Percentiles rank a stretch among this genome's conserved stretches.
Evolutionary conservation across 1,140 invertebrate species (phyloP).

Genomic region (Helicoverpa zea): DNA sequence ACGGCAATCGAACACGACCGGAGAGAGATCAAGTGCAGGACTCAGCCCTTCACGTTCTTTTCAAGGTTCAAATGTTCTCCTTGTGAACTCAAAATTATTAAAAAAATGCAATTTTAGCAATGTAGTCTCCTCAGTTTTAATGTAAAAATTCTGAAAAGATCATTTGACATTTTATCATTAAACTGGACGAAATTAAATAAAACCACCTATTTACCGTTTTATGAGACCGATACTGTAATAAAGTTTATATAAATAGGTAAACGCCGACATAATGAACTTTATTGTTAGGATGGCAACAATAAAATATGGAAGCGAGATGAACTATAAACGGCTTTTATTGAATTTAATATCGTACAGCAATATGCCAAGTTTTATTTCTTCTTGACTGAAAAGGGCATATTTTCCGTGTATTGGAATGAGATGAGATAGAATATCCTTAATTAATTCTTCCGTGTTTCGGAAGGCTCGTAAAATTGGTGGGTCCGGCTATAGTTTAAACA

Average conservation of each 20-base stretch:
- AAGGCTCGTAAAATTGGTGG: no score
- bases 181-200: conserved; percentile 1
- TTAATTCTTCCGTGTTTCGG: no score
- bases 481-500: no score
- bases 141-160: background rate
- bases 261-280: conserved; percentile 4
- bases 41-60: no score
- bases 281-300: conserved; percentile 22
- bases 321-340: conserved; percentile 28
- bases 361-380: background rate
- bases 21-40: background rate
- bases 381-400: no score
- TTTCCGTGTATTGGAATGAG: background rate
- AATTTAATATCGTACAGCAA: background rate
- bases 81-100: no score
- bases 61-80: no score
- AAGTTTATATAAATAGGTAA: background rate
- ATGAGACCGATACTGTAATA: conserved; percentile 2
- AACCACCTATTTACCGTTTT: conserved; percentile 9
- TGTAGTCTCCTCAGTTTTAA: background rate
- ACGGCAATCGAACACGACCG: no score
- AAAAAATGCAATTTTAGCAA: no score
- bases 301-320: conserved; percentile 16
- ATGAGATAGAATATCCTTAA: no score
- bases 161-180: background rate